Percentiles rank a stretch among this genome's conserved stretches.
Evolutionary conservation across 2,888 invertebrate species (phyloP).

Genomic region (Melinopterus prodromus): DNA sequence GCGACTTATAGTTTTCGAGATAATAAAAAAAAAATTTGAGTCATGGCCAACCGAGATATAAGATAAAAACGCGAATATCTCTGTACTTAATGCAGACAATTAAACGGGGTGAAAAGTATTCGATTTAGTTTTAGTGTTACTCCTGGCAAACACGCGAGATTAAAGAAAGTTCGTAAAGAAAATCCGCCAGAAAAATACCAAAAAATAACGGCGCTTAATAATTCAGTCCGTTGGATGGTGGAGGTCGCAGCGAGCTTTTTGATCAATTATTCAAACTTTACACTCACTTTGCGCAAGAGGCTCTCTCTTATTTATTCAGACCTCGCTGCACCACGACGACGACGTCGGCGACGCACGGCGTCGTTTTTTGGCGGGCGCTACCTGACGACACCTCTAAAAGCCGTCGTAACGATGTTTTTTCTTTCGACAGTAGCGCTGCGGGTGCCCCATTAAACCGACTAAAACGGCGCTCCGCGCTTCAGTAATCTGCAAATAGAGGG

Average conservation of each 20-base stretch:
- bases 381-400: constrained; percentile 7
- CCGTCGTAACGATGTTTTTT: background rate
- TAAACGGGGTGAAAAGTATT: background rate
- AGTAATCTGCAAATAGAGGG: background rate
- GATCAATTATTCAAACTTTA: constrained; percentile 57
- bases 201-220: constrained; percentile 11
- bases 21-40: too few species aligned
- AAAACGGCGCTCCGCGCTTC: constrained; percentile 8
- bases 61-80: constrained; percentile 49
- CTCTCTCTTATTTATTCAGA: constrained; percentile 49
- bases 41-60: constrained; percentile 44
- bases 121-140: background rate
- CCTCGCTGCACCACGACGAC: background rate
- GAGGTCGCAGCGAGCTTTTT: constrained; percentile 45
- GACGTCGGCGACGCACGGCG: background rate
- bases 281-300: constrained; percentile 54
- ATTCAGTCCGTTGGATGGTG: constrained; percentile 5
- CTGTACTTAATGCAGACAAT: background rate
- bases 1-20: constrained; percentile 12
- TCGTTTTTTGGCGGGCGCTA: background rate
- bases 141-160: background rate
- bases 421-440: background rate
- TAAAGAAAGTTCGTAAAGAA: background rate
- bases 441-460: background rate
- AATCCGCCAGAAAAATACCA: too few species aligned